Conservation (phyloP, 2,888 invertebrate genomes). For the Laothoe populi region DNA sequence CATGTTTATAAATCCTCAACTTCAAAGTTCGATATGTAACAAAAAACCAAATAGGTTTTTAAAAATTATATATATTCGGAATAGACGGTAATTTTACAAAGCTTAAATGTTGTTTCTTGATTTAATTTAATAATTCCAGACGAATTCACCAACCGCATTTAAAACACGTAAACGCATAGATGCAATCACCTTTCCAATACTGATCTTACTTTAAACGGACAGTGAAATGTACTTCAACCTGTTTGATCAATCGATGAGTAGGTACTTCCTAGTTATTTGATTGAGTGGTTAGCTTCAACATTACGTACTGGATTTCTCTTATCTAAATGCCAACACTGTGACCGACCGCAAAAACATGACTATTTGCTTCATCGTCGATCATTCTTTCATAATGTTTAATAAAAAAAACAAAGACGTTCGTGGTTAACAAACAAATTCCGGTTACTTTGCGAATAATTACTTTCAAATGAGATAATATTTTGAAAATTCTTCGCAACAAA, state of each 20-base stretch:
- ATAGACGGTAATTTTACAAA: too few relatives aligned
- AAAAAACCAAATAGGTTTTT: too few relatives aligned
- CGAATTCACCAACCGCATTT: constrained; percentile 6
- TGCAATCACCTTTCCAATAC: constrained; percentile 6
- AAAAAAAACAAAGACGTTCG: constrained; percentile 37
- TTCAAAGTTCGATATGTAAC: too few relatives aligned
- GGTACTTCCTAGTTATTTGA: constrained; percentile 22
- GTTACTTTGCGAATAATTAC: constrained; percentile 21
- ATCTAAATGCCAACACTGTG: constrained; percentile 39
- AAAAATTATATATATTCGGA: too few relatives aligned
- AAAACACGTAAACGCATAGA: background rate
- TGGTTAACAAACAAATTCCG: constrained; percentile 36
- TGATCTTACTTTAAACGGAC: constrained; percentile 4
- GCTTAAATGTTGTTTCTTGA: too few relatives aligned
- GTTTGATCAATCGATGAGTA: constrained; percentile 23
- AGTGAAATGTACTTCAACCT: constrained; percentile 13
- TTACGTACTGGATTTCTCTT: constrained; percentile 35
- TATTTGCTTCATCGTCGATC: constrained; percentile 41
- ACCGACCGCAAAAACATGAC: constrained; percentile 44
- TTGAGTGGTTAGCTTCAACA: constrained; percentile 18
- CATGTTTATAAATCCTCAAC: too few relatives aligned
- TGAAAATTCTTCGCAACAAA: constrained; percentile 30
- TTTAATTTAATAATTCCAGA: constrained; percentile 22
- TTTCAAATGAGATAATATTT: constrained; percentile 24
- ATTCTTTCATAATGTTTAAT: constrained; percentile 45